phyloP scores from a whole-genome alignment of 2,113 vertebrate genomes.

The Lophotis ruficrista region DNA sequence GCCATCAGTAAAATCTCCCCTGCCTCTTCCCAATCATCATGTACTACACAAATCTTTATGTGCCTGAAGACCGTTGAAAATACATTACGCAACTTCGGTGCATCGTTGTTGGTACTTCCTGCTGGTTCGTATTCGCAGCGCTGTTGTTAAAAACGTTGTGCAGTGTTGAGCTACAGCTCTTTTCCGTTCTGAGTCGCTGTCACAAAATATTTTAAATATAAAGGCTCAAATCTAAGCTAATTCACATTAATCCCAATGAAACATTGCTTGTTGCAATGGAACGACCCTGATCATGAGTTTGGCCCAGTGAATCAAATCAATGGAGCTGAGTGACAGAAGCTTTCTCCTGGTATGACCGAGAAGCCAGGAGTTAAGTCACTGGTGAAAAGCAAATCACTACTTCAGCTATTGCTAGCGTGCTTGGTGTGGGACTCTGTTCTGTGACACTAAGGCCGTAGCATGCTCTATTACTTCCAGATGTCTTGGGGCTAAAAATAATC shows the following conservation, averaged over 20 bases:
- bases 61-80: not conserved
- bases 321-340: not conserved
- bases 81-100: not conserved
- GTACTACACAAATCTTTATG: not conserved
- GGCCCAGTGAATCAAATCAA: not conserved
- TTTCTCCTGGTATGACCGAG: not conserved
- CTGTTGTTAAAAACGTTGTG: not conserved
- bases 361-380: not conserved
- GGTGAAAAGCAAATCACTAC: not conserved
- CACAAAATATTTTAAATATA: not conserved
- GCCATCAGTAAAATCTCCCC: not conserved
- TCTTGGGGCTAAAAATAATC: not conserved
- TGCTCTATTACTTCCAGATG: constrained; percentile 5
- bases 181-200: not conserved
- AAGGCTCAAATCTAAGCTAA: not conserved
- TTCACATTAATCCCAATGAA: not conserved
- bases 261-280: not conserved
- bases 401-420: not conserved
- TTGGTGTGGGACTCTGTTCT: not conserved
- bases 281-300: not conserved
- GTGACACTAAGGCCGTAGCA: not conserved
- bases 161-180: not conserved
- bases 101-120: not conserved
- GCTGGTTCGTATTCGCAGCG: not conserved
- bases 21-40: not conserved